Evolutionary conservation across 2,888 invertebrate genomes (phyloP).

Genomic region (Cataglyphis rosenhaueri): DNA sequence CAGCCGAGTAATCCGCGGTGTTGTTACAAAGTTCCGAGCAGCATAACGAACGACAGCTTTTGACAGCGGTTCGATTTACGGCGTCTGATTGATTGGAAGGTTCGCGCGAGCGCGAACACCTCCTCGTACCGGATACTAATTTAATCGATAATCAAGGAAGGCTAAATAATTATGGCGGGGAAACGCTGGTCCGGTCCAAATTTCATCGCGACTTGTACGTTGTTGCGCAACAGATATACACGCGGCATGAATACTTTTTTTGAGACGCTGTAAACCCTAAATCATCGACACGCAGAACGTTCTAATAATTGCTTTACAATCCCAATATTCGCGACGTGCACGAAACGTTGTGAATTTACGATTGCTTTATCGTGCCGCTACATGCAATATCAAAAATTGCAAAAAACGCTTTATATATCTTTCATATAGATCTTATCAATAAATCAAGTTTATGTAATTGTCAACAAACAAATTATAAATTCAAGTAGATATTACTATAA

Average conservation of each 20-base stretch:
- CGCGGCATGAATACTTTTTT: neutral
- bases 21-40: slow-evolving; percentile 45
- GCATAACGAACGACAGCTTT: slow-evolving; percentile 49
- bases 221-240: slow-evolving; percentile 14
- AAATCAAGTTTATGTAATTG: neutral
- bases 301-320: slow-evolving; percentile 19
- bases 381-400: neutral
- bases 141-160: slow-evolving; percentile 54
- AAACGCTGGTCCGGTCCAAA: slow-evolving; percentile 2
- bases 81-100: slow-evolving; percentile 57
- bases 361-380: no score
- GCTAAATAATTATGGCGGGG: slow-evolving; percentile 40
- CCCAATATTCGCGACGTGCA: slow-evolving; percentile 15
- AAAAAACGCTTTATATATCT: neutral
- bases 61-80: slow-evolving; percentile 51
- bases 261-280: slow-evolving; percentile 3
- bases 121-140: slow-evolving; percentile 16
- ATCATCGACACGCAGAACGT: slow-evolving; percentile 12
- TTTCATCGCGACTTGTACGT: slow-evolving; percentile 9
- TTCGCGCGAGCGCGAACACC: slow-evolving; percentile 45
- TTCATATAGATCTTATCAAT: slow-evolving; percentile 15
- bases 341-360: slow-evolving; percentile 15
- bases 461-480: slow-evolving; percentile 1
- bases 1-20: slow-evolving; percentile 46
- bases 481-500: neutral